A percentile compares a stretch with the other conserved stretches of the same genome.
Evolutionary conservation across 1,140 invertebrate species (phyloP).

Genomic region (Paralvinella palmiformis): DNA sequence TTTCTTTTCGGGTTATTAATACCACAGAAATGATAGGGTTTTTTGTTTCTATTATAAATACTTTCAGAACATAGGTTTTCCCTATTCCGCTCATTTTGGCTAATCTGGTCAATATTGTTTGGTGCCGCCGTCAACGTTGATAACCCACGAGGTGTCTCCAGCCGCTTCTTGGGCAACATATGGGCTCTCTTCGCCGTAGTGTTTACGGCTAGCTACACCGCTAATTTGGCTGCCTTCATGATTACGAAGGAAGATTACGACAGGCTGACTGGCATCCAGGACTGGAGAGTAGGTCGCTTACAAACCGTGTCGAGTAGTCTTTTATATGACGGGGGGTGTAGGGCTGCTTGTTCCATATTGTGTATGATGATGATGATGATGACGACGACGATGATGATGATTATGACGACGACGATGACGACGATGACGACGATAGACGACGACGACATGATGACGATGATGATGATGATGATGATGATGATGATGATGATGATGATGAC

Average conservation of each 20-base stretch:
- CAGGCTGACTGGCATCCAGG: constrained; percentile 87
- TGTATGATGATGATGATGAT: no score
- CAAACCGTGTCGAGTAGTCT: no score
- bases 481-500: no score
- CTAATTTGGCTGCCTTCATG: constrained; percentile 87
- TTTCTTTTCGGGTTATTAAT: no score
- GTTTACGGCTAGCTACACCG: constrained; percentile 54
- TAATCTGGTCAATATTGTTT: constrained; percentile 99
- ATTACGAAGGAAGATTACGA: constrained; percentile 96
- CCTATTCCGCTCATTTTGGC: constrained; percentile 93
- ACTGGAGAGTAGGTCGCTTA: constrained; percentile 57
- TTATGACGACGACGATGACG: neutral
- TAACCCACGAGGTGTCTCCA: constrained; percentile 84
- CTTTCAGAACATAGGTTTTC: constrained; percentile 77
- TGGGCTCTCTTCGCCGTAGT: constrained; percentile 90
- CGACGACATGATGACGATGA: no score
- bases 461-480: no score
- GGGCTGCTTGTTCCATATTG: no score
- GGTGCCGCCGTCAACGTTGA: constrained; percentile 94
- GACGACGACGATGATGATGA: neutral
- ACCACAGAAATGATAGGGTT: no score
- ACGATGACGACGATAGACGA: no score
- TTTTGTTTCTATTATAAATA: no score
- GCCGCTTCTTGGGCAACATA: constrained; percentile 91
- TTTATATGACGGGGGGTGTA: no score